phyloP scores from a whole-genome alignment of 2,888 invertebrate genomes.

The Hetaerina titia region DNA sequence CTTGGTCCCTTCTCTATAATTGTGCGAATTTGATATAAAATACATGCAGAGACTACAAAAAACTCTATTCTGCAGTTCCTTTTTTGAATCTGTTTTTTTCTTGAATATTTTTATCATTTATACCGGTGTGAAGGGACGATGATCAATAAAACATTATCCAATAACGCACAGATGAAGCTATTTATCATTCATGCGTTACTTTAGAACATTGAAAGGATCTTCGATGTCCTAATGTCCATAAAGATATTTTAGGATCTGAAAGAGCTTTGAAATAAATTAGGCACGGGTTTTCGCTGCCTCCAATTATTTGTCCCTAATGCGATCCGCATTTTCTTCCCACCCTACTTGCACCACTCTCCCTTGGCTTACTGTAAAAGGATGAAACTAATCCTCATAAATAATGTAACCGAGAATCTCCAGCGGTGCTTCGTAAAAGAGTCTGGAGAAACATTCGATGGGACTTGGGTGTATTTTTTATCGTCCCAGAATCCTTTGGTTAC shows the following conservation, averaged over 20 bases:
- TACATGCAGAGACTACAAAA: no score
- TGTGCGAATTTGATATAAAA: no score
- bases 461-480: neutral
- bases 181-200: no score
- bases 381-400: neutral
- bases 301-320: neutral
- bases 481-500: neutral
- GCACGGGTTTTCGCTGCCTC: neutral
- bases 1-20: no score
- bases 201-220: no score
- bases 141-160: no score
- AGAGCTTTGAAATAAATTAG: neutral
- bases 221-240: neutral
- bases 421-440: conserved; percentile 1
- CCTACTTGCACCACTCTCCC: no score
- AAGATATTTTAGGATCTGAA: neutral
- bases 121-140: no score
- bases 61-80: no score
- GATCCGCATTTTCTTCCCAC: neutral
- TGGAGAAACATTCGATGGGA: neutral
- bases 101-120: no score
- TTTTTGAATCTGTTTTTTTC: no score
- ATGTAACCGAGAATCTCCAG: neutral
- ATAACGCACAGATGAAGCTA: no score
- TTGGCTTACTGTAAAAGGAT: neutral